Evolutionary conservation across 2,888 invertebrate genomes (phyloP), one percentile per base, ranked within the genome.

Genomic region (Congeria kusceri): DNA sequence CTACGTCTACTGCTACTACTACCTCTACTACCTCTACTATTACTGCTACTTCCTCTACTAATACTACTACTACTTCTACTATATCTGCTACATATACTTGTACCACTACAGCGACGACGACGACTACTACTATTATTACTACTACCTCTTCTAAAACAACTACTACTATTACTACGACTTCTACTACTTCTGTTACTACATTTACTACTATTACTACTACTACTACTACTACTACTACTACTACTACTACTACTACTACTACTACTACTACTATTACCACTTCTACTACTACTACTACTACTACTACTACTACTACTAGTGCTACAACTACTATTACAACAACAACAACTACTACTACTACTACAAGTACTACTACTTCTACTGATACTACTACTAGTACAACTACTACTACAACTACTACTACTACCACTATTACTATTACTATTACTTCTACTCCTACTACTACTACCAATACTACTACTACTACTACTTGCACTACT

Each of bases 11-110:
- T 65, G 29, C 62, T 65, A 39, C 57, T 65, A 1, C 53, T 57
- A 32, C 32, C 32, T 32, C 11, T 32, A 32, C 32, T 32, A 32
- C 32, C 11, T 7, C 32, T 4, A 32, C 32, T 32, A 32, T 11
- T 32, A 32, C 32, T 32, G 11, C 32, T 32, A 32, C 11, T 11
- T 32, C 32, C 4, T 11, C 11, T 4, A 65, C 65, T 72, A 65
- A 64, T 72, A 65, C 72, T 72, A 57, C 65, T 72, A 58, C 65
- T 66, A 66, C 65, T 72, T 44, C 65, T 72, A 58, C 47, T 72
- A 66, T 47, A 46, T 32, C 59, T 72, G 44, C 46, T 72, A 66
- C 46, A 57, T 57, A 64, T 65, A 44, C 65, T 66, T 57, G 57
- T 72, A 66, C 58, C 28, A 58, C 44, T 66, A 58, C 65, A 57